Percentiles rank a stretch among this genome's conserved stretches.
Evolutionary conservation across 1,140 invertebrate genomes (phyloP).

Genomic region (Papilio polyxenes): DNA sequence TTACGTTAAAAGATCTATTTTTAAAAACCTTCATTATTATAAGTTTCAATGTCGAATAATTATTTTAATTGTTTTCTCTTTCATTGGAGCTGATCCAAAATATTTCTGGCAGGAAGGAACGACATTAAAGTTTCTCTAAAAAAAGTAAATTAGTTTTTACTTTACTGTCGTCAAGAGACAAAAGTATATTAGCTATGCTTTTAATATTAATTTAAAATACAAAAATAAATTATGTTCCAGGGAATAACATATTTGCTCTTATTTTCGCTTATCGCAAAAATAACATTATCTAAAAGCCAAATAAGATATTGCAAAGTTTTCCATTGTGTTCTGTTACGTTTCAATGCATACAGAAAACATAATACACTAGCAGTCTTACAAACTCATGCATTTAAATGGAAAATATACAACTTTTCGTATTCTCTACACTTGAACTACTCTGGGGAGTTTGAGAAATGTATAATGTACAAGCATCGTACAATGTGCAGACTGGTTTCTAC

Average conservation of each 20-base stretch:
- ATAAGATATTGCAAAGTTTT: not conserved
- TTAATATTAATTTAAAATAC: no score
- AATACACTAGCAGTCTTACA: not conserved
- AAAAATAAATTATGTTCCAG: not conserved
- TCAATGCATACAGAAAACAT: not conserved
- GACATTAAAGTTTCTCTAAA: not conserved
- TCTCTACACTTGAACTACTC: not conserved
- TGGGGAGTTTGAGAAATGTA: not conserved
- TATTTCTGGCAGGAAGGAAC: not conserved
- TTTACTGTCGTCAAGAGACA: not conserved
- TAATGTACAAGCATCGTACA: not conserved
- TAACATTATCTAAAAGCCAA: not conserved
- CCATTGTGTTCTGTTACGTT: not conserved
- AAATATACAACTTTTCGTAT: not conserved
- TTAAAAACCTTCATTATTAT: not conserved
- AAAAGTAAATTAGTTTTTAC: not conserved
- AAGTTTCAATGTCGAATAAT: constrained; percentile 2
- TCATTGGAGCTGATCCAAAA: constrained; percentile 7
- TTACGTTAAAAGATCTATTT: not conserved
- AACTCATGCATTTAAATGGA: constrained; percentile 14
- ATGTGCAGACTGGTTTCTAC: not conserved
- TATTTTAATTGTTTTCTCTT: constrained; percentile 7
- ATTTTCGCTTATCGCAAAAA: not conserved
- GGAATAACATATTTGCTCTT: not conserved
- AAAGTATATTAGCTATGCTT: not conserved